Evolutionary conservation across 2,797 vertebrate genomes (phyloP), one percentile per base, ranked within the genome.

Genomic region (Tachyglossus aculeatus): DNA sequence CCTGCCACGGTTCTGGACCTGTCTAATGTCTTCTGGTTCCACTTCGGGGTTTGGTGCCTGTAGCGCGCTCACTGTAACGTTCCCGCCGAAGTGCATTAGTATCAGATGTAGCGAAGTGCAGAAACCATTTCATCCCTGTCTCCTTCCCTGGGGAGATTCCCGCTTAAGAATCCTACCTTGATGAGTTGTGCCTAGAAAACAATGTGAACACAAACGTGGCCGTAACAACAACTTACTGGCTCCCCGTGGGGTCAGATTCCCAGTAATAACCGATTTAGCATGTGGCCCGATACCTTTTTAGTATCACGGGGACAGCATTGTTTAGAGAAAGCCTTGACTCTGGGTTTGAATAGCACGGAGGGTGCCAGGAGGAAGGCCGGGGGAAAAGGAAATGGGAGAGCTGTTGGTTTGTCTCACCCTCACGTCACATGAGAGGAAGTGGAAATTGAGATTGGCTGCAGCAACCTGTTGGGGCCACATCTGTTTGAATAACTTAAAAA

Each of bases 341-440:
- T 56, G 79, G 9, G 32, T 86, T 91, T 93, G 82, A 92, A 92
- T 92, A 91, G 93, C 31, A 32, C 53, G 66, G 2, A 72, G 88
- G 89, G 89, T 93, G 91, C 93, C 93, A 94, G 91, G 90, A 92
- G 90, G 92, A 93, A 94, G 91, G 85, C 87, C 61, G 86, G 76
- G 90, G 91, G 90, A 92, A 91, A 90, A 73, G 92, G 92, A 93
- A 94, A 79, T 0, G 74, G 91, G 88, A 86, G 86, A 91, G 85
- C 89, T 90, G 89, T 90, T 84, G 88, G 81, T 87, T 84, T 90
- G 86, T 90, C 89, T 92, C 70, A 67, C 87, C 62, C 79, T 86
- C 75, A 79, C 87, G 85, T 93, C 82, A 89, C 90, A 90, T 93
- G 92, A 90, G 91, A 84, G 92, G 93, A 94, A 92, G 89, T 77